A percentile compares a stretch with the other conserved stretches of the same genome.
Evolutionary conservation across 2,797 vertebrate genomes (phyloP).

Genomic region (Tinamus major): DNA sequence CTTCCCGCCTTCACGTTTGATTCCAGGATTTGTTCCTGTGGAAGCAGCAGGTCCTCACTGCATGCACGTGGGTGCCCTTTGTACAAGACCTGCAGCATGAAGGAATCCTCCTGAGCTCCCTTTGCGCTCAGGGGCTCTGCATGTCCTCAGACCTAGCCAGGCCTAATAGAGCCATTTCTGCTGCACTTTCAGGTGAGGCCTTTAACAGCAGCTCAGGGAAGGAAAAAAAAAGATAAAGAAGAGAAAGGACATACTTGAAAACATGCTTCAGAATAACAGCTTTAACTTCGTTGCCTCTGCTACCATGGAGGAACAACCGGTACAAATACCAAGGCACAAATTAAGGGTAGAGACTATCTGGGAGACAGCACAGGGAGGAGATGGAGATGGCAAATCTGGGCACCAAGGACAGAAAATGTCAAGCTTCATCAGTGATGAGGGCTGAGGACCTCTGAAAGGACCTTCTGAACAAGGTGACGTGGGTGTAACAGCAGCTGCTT

Average conservation of each 20-base stretch:
- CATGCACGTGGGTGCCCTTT: rapidly evolving
- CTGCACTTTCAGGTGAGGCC: background rate
- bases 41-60: background rate
- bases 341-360: background rate
- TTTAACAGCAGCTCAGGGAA: background rate
- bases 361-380: background rate
- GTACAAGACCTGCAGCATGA: background rate
- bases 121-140: background rate
- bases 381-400: background rate
- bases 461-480: background rate
- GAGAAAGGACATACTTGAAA: background rate
- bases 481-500: background rate
- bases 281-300: background rate
- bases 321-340: background rate
- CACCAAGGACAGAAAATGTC: background rate
- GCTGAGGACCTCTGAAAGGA: background rate
- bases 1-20: background rate
- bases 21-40: background rate
- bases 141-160: background rate
- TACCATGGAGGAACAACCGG: background rate
- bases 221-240: background rate
- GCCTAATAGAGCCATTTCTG: background rate
- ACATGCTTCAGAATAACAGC: background rate
- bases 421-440: background rate
- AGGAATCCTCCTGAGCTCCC: no score